phyloP scores from a whole-genome alignment of 2,113 vertebrate genomes.

The Scartelaos histophorus region DNA sequence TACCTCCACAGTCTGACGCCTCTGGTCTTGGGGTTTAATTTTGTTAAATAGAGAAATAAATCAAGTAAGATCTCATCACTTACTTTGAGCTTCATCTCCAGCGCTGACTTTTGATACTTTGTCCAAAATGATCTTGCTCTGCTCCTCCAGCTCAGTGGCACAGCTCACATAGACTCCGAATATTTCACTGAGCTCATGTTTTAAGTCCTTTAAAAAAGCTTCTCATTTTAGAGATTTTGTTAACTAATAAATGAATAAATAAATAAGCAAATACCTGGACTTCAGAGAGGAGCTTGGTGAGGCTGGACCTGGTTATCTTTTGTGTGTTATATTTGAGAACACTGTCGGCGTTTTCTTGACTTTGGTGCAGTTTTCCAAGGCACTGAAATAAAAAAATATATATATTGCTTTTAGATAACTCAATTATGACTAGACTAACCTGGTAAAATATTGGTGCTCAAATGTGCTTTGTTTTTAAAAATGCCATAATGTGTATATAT shows the following conservation, averaged over 20 bases:
- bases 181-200: conserved; percentile 69
- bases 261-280: conserved; percentile 60
- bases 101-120: conserved; percentile 41
- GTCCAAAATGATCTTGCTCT: conserved; percentile 69
- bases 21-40: not conserved
- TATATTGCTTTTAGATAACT: not conserved
- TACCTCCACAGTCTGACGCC: no score
- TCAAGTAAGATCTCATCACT: conserved; percentile 25
- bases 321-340: conserved; percentile 36
- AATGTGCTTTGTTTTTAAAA: not conserved
- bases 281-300: conserved; percentile 63
- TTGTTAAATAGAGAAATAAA: no score
- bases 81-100: conserved; percentile 47
- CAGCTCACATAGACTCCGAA: conserved; percentile 65
- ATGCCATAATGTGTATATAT: no score
- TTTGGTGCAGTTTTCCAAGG: conserved; percentile 55
- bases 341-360: conserved; percentile 47
- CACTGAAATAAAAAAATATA: conserved; percentile 48
- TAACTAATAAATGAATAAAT: no score
- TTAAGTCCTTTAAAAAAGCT: conserved; percentile 62
- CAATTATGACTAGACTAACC: not conserved
- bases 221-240: not conserved
- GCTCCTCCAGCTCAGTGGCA: conserved; percentile 69
- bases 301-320: conserved; percentile 37
- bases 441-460: not conserved